phyloP scores from a whole-genome alignment of 2,113 vertebrate genomes.

The Martes martes region DNA sequence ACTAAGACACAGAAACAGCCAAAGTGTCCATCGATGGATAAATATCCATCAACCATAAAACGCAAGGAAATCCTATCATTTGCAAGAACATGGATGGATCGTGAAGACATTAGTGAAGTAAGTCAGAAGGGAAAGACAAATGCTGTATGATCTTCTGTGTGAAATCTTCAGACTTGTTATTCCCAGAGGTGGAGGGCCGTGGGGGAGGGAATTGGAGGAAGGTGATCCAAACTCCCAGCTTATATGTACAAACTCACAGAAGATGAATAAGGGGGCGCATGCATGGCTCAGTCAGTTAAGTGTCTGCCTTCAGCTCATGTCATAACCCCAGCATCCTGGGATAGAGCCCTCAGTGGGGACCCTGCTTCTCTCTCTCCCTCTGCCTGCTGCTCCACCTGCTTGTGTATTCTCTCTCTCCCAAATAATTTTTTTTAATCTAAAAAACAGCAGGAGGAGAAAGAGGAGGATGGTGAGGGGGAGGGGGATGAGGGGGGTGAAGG shows the following conservation, averaged over 20 bases:
- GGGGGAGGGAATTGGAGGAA: background rate
- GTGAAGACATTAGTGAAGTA: background rate
- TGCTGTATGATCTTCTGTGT: background rate
- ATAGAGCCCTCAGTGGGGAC: too few relatives aligned
- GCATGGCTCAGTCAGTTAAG: background rate
- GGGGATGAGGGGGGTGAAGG: too few relatives aligned
- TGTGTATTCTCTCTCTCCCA: background rate
- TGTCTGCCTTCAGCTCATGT: too few relatives aligned
- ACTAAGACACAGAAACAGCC: background rate
- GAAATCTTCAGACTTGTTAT: background rate
- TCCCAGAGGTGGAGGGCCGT: background rate
- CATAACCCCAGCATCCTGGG: too few relatives aligned
- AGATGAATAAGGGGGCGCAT: background rate
- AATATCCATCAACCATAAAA: background rate
- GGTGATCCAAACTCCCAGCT: background rate
- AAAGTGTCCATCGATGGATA: background rate
- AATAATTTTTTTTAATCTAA: background rate
- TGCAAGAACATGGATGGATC: background rate
- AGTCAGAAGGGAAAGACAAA: background rate
- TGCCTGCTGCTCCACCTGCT: too few relatives aligned
- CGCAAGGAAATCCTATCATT: background rate
- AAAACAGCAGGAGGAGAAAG: too few relatives aligned
- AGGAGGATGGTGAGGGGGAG: too few relatives aligned
- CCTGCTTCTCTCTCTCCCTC: too few relatives aligned
- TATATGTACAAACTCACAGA: background rate